Percentiles rank a stretch among this genome's conserved stretches.
phyloP scores from a whole-genome alignment of 2,797 vertebrate species.

The Leucoraja ocellata region DNA sequence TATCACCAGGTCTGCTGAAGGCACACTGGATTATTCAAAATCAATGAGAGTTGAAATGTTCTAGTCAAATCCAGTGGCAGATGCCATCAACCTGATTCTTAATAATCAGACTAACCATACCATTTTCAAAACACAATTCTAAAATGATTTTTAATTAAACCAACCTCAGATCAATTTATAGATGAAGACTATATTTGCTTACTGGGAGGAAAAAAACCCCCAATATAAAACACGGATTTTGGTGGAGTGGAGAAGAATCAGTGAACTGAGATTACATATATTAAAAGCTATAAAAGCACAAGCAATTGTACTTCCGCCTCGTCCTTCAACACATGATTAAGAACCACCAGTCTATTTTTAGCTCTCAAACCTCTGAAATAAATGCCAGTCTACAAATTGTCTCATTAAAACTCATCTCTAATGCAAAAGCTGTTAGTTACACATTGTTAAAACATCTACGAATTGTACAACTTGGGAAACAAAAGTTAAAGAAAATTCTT shows the following conservation, averaged over 20 bases:
- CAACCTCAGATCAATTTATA: neutral
- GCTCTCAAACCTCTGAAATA: neutral
- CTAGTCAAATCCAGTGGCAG: neutral
- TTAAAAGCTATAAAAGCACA: neutral
- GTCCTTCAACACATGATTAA: neutral
- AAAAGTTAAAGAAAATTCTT: neutral
- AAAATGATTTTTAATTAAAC: neutral
- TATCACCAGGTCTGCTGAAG: neutral
- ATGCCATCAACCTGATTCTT: neutral
- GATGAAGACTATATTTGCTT: neutral
- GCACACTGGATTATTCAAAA: neutral
- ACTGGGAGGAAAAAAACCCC: too few relatives aligned
- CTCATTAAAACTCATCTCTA: neutral
- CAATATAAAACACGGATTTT: too few relatives aligned
- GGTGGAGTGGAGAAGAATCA: neutral
- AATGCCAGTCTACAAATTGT: neutral
- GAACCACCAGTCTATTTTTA: neutral
- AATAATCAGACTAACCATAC: neutral
- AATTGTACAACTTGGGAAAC: neutral
- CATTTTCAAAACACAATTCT: neutral
- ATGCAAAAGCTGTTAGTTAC: neutral
- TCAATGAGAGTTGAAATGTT: neutral
- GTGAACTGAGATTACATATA: neutral
- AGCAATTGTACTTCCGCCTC: neutral
- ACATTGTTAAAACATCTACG: neutral